Evolutionary conservation across 2,888 invertebrate genomes (phyloP), one percentile per base, ranked within the genome.

Genomic region (Apotomis turbidana): DNA sequence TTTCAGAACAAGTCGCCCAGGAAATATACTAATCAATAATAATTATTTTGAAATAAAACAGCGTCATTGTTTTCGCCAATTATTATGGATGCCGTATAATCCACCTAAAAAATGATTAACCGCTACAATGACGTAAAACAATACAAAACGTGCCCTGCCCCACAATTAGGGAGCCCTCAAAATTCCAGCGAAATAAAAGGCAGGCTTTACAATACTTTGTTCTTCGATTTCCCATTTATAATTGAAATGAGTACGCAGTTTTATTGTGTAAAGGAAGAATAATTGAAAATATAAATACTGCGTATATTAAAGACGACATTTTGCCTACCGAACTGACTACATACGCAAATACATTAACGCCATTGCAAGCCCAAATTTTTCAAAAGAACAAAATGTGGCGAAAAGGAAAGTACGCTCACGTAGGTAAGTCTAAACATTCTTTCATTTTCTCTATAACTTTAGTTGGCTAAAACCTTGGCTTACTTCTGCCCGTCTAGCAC

Each of bases 61-160:
- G 10, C 12, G 44, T 27, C 10, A 70, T 70, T 70, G 63, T 70
- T 70, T 36, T 63, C 27, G 6, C 12, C 54, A 61, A 36, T 57
- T 58, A 58, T 57, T 68, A 59, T 54, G 62, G 52, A 57, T 36
- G 41, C 57, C 63, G 15, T 63, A 62, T 55, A 66, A 66, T 49
- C 60, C 60, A 27, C 12, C 46, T 52, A 68, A 68, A 68, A 71
- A 68, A 66, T 58, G 12, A 55, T 70, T 63, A 71, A 63, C 58
- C 46, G 52, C 68, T 54, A 72, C 54, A 63, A 62, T 59, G 63
- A 62, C 58, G 38, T 15, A 59, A 57, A 62, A 72, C 68, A 72
- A 72, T 72, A 46, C 46, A 54, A 68, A 63, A 72, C 72, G 72
- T 72, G 72, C 52, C 38, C 44, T 59, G 72, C 15, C 46, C 58